phyloP scores from a whole-genome alignment of 2,797 vertebrate species.

The Telmatherina bonti region DNA sequence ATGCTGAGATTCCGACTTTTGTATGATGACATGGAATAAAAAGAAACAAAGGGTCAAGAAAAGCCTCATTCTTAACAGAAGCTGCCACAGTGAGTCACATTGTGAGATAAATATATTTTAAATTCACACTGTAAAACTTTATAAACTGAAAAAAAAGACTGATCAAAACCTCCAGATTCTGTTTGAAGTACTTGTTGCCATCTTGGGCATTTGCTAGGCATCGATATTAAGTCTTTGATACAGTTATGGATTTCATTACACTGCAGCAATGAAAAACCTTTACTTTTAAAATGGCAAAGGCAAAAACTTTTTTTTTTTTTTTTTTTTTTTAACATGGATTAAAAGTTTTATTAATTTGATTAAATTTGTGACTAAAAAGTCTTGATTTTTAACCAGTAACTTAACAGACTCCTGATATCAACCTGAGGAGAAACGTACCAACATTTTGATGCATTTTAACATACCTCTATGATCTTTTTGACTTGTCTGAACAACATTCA shows the following conservation, averaged over 20 bases:
- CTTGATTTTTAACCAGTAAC: neutral
- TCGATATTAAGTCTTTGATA: neutral
- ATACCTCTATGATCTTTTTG: neutral
- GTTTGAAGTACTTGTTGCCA: neutral
- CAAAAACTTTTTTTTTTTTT: neutral
- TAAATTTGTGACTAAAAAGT: neutral
- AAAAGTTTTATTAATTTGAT: neutral
- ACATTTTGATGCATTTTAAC: neutral
- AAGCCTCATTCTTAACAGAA: neutral
- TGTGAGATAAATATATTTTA: neutral
- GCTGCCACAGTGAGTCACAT: neutral
- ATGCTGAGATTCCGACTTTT: neutral
- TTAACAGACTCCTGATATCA: neutral
- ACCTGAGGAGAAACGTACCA: conserved; percentile 1
- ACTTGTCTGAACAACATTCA: too few relatives aligned
- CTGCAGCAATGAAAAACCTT: neutral
- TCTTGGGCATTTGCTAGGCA: neutral
- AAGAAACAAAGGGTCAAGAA: neutral
- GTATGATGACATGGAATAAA: neutral
- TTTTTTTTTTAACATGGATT: neutral
- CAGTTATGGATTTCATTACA: neutral
- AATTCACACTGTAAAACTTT: neutral
- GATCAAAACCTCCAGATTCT: neutral
- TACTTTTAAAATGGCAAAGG: neutral
- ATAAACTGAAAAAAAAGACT: neutral